These are phyloP conservation scores for Scolanthus callimorphus DNA, from an alignment of 92 coral and sea anemone species.

Conservation along the genomic window DNA sequence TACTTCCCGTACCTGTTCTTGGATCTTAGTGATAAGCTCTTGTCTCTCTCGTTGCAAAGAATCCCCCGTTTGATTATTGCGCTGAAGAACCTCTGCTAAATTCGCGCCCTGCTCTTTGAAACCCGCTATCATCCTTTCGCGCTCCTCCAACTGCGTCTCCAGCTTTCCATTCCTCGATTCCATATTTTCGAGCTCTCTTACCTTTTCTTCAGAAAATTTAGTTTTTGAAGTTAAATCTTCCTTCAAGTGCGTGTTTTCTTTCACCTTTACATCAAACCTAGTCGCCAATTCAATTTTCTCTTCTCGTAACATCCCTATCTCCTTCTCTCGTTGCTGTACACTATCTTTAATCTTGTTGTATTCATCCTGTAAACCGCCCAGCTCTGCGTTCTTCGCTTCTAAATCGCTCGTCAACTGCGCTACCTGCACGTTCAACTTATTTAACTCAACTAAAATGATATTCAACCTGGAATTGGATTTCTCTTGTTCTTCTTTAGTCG, in stretches of 20 bases:
- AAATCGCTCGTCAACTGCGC: slow-evolving; percentile 44
- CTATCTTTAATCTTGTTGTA: slow-evolving; percentile 33
- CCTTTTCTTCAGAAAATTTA: slow-evolving; percentile 34
- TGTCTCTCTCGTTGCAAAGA: slow-evolving; percentile 89
- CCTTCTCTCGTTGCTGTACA: slow-evolving; percentile 52
- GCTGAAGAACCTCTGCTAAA: slow-evolving; percentile 78
- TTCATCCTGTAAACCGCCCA: slow-evolving; percentile 43
- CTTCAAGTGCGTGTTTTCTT: slow-evolving; percentile 30
- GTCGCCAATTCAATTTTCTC: slow-evolving; percentile 59
- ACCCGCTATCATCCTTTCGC: slow-evolving; percentile 74
- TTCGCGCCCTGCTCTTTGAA: slow-evolving; percentile 85
- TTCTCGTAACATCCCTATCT: slow-evolving; percentile 37
- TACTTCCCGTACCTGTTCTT: slow-evolving; percentile 70
- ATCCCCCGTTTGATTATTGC: slow-evolving; percentile 81
- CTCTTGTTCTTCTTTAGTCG: slow-evolving; percentile 52
- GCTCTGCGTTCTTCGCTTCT: slow-evolving; percentile 43
- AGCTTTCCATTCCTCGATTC: slow-evolving; percentile 50
- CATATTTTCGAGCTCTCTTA: slow-evolving; percentile 39
- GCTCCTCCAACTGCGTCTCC: slow-evolving; percentile 68
- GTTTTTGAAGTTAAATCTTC: slow-evolving; percentile 39
- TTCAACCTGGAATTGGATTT: slow-evolving; percentile 58
- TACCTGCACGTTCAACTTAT: slow-evolving; percentile 43
- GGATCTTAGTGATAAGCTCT: slow-evolving; percentile 64
- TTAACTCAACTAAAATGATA: slow-evolving; percentile 59
- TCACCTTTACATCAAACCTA: slow-evolving; percentile 38